A percentile compares a stretch with the other conserved stretches of the same genome.
Conservation (phyloP, 2,888 invertebrate genomes). For the Eupithecia tripunctaria region DNA sequence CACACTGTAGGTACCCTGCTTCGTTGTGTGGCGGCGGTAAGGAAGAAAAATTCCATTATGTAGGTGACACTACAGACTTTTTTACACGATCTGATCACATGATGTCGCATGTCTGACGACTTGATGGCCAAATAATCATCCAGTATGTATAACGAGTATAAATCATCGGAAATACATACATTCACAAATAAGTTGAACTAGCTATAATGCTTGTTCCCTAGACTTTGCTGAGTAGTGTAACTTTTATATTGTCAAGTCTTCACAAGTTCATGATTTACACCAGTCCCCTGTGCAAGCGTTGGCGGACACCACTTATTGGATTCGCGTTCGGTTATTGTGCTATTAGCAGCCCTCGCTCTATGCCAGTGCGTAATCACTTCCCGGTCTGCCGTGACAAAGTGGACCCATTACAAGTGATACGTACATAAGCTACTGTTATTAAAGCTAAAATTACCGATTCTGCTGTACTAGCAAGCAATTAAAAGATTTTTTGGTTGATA, state of each 20-base stretch:
- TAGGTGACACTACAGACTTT: too few relatives aligned
- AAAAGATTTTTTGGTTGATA: neutral
- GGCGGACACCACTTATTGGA: constrained; percentile 61
- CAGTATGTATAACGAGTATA: too few relatives aligned
- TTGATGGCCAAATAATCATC: neutral
- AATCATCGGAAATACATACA: too few relatives aligned
- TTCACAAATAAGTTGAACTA: too few relatives aligned
- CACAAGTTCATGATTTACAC: constrained; percentile 3
- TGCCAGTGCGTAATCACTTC: constrained; percentile 56
- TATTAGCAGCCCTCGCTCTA: constrained; percentile 59
- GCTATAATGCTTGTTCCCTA: too few relatives aligned
- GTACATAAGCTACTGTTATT: neutral
- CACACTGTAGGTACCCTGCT: too few relatives aligned
- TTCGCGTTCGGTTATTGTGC: constrained; percentile 66
- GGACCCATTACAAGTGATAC: constrained; percentile 5
- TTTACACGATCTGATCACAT: too few relatives aligned
- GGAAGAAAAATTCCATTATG: too few relatives aligned
- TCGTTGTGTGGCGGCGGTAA: too few relatives aligned
- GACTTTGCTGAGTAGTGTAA: too few relatives aligned
- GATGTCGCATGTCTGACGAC: neutral
- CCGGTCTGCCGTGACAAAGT: constrained; percentile 15
- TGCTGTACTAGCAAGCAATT: neutral
- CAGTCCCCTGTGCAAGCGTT: constrained; percentile 6
- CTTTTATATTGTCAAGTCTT: neutral
- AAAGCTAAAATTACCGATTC: neutral